Evolutionary conservation across 2,113 vertebrate species (phyloP).

Genomic region (Bujurquina vittata): DNA sequence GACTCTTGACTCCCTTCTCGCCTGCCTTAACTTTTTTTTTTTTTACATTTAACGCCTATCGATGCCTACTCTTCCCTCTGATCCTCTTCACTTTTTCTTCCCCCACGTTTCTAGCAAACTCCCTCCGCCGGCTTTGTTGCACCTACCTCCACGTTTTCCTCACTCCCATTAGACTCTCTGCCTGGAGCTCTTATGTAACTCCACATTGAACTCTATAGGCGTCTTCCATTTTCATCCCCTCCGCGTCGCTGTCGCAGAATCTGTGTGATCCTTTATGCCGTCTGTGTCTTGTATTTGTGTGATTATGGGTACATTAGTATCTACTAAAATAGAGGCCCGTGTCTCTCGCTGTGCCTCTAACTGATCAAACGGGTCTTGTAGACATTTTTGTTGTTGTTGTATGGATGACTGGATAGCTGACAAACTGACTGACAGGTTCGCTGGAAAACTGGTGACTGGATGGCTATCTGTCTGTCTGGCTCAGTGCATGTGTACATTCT

Average conservation of each 20-base stretch:
- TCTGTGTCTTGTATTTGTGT: not conserved
- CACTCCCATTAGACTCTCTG: conserved; percentile 39
- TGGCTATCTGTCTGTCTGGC: conserved; percentile 27
- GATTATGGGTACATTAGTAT: conserved; percentile 6
- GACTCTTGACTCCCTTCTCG: conserved; percentile 13
- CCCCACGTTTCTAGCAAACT: conserved; percentile 48
- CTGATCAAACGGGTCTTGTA: conserved; percentile 9
- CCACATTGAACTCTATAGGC: conserved; percentile 40
- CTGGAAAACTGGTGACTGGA: conserved; percentile 16
- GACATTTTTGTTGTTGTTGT: not conserved
- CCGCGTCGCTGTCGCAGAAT: conserved; percentile 12
- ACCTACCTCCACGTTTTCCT: conserved; percentile 31
- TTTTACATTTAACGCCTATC: conserved; percentile 36
- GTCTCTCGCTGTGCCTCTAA: not conserved
- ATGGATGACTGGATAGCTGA: conserved; percentile 23
- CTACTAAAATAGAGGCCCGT: not conserved
- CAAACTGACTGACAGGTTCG: conserved; percentile 43
- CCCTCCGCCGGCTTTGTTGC: conserved; percentile 28
- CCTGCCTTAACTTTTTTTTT: conserved; percentile 21
- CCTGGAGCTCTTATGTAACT: conserved; percentile 48
- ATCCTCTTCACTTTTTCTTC: conserved; percentile 44
- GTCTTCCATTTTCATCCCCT: conserved; percentile 26
- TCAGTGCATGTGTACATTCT: conserved; percentile 3
- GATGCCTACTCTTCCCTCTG: conserved; percentile 44
- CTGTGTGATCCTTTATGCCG: not conserved